Conservation (phyloP, 2,113 vertebrate genomes). For the Tiliqua scincoides region DNA sequence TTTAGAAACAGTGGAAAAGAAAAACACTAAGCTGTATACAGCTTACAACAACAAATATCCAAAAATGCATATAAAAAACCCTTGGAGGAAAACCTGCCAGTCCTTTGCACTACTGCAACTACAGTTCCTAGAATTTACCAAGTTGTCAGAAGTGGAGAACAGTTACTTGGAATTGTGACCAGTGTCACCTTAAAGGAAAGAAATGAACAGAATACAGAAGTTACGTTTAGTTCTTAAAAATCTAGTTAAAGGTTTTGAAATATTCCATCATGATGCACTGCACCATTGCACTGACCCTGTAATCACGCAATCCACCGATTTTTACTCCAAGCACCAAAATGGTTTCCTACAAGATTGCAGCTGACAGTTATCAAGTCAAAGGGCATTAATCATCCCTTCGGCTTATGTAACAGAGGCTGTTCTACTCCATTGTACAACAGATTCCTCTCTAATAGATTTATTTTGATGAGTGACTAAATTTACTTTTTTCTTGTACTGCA, state of each 20-base stretch:
- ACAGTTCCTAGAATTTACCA: constrained; percentile 47
- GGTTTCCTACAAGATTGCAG: constrained; percentile 9
- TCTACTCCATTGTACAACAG: constrained; percentile 47
- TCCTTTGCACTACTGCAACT: constrained; percentile 43
- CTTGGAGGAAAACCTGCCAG: constrained; percentile 39
- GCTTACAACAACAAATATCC: constrained; percentile 58
- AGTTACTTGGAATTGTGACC: constrained; percentile 36
- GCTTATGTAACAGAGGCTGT: constrained; percentile 49
- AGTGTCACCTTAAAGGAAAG: constrained; percentile 1
- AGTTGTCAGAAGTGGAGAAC: constrained; percentile 35
- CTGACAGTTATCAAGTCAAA: constrained; percentile 18
- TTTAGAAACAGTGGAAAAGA: constrained; percentile 67
- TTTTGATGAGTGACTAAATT: constrained; percentile 47
- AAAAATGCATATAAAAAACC: constrained; percentile 43
- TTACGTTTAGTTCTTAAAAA: neutral
- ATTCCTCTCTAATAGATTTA: constrained; percentile 40
- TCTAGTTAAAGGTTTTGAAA: neutral
- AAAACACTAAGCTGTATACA: constrained; percentile 42
- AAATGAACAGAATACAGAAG: constrained; percentile 31
- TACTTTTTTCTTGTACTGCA: constrained; percentile 48
- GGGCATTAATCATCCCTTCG: neutral
- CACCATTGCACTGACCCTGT: constrained; percentile 41
- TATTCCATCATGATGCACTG: constrained; percentile 47
- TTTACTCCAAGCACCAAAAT: neutral
- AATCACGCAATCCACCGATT: neutral